Conservation (phyloP, 2,888 invertebrate species). For the Lycia hirtaria region DNA sequence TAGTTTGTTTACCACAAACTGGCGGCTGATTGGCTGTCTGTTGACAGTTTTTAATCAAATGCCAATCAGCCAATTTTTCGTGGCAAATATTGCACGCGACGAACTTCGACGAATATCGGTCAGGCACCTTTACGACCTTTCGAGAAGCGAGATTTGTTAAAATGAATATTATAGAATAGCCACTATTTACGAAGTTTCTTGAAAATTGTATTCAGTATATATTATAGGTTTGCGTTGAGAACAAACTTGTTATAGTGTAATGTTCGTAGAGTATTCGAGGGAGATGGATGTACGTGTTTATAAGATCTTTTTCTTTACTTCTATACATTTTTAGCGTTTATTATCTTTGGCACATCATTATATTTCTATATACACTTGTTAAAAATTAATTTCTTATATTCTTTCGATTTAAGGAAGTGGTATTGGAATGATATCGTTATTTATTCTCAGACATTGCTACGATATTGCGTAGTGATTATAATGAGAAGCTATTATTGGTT, state of each 20-base stretch:
- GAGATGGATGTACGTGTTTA: conserved; percentile 15
- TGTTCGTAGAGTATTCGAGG: conserved; percentile 19
- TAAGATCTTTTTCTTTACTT: neutral
- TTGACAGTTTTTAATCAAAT: too few species aligned
- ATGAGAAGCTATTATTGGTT: conserved; percentile 6
- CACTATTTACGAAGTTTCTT: conserved; percentile 34
- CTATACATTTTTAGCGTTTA: too few species aligned
- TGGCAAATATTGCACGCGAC: too few species aligned
- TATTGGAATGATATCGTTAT: conserved; percentile 14
- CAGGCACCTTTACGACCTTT: conserved; percentile 16
- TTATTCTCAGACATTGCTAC: conserved; percentile 15
- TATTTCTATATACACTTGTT: neutral
- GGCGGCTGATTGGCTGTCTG: too few species aligned
- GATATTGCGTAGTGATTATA: conserved; percentile 4
- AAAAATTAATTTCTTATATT: neutral
- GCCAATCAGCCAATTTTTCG: too few species aligned
- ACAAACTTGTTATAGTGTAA: conserved; percentile 24
- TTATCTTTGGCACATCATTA: neutral
- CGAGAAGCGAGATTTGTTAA: conserved; percentile 20
- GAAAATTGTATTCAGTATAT: conserved; percentile 7
- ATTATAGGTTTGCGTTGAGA: conserved; percentile 21
- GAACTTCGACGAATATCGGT: too few species aligned
- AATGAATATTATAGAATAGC: conserved; percentile 15
- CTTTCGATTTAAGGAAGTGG: neutral
- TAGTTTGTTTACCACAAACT: too few species aligned